Evolutionary conservation across 1,140 invertebrate genomes (phyloP).

Genomic region (Drosophila sproati): DNA sequence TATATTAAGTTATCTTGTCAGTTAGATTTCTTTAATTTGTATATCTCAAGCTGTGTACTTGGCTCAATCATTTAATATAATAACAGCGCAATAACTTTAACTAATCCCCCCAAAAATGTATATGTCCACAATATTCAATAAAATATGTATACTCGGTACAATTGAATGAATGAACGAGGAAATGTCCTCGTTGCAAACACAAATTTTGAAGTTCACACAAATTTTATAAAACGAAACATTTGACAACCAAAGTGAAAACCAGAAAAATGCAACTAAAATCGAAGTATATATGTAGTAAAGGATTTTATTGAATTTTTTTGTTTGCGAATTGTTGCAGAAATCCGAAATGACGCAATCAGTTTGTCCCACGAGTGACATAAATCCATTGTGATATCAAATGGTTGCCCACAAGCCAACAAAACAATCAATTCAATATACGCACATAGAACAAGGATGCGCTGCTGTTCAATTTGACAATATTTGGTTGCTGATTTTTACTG

Average conservation of each 20-base stretch:
- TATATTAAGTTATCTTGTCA: too few species aligned
- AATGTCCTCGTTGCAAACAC: constrained; percentile 19
- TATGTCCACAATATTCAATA: not conserved
- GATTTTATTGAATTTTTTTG: constrained; percentile 40
- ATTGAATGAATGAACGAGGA: constrained; percentile 13
- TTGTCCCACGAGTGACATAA: constrained; percentile 75
- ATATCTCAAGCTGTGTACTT: constrained; percentile 4
- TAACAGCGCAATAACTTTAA: constrained; percentile 10
- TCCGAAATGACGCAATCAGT: constrained; percentile 74
- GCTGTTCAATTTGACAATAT: constrained; percentile 34
- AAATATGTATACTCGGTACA: constrained; percentile 2
- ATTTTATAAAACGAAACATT: constrained; percentile 20
- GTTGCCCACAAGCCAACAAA: constrained; percentile 14
- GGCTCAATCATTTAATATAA: not conserved
- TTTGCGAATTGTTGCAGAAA: constrained; percentile 68
- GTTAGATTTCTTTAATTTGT: not conserved
- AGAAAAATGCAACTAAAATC: constrained; percentile 13
- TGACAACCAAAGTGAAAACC: constrained; percentile 37
- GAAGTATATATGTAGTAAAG: constrained; percentile 9
- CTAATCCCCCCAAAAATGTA: constrained; percentile 5
- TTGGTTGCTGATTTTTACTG: constrained; percentile 1
- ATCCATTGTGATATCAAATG: constrained; percentile 74
- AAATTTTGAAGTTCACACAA: constrained; percentile 35
- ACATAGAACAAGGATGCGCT: constrained; percentile 24
- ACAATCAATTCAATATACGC: constrained; percentile 56